These are phyloP conservation scores for Hedya salicella DNA, from an alignment of 2,888 invertebrate genomes.

Conservation along the genomic window DNA sequence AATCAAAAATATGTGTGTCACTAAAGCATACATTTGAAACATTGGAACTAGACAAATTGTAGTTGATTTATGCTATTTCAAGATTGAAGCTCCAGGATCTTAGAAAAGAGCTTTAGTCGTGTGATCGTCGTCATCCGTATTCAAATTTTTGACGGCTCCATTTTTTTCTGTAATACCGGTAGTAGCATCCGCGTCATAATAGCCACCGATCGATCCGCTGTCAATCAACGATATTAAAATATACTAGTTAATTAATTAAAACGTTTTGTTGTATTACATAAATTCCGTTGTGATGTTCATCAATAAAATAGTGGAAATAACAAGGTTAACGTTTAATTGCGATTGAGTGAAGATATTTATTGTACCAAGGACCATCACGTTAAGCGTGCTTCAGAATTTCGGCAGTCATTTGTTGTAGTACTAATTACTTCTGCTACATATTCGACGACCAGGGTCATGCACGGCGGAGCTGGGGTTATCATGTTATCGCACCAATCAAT, in stretches of 20 bases:
- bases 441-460: conserved; percentile 47
- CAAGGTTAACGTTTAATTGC: conserved; percentile 62
- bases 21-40: neutral
- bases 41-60: neutral
- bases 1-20: too few species aligned
- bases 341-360: conserved; percentile 51
- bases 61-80: neutral
- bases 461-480: conserved; percentile 45
- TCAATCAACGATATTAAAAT: conserved; percentile 41
- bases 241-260: conserved; percentile 48
- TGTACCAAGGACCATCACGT: conserved; percentile 62
- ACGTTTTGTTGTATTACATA: conserved; percentile 48
- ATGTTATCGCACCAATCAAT: conserved; percentile 44
- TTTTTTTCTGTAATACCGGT: conserved; percentile 25
- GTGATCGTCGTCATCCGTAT: neutral
- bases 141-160: conserved; percentile 5
- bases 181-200: conserved; percentile 36
- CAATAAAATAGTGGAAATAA: conserved; percentile 59
- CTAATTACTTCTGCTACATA: conserved; percentile 52
- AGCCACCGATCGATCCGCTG: conserved; percentile 33
- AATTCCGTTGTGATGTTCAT: conserved; percentile 50
- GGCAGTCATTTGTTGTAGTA: conserved; percentile 56
- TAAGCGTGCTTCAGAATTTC: conserved; percentile 66
- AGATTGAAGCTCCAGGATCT: conserved; percentile 20
- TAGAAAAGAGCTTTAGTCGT: conserved; percentile 7